A percentile compares a stretch with the other conserved stretches of the same genome.
Evolutionary conservation across 2,888 invertebrate species (phyloP).

Genomic region (Monochamus alternatus): DNA sequence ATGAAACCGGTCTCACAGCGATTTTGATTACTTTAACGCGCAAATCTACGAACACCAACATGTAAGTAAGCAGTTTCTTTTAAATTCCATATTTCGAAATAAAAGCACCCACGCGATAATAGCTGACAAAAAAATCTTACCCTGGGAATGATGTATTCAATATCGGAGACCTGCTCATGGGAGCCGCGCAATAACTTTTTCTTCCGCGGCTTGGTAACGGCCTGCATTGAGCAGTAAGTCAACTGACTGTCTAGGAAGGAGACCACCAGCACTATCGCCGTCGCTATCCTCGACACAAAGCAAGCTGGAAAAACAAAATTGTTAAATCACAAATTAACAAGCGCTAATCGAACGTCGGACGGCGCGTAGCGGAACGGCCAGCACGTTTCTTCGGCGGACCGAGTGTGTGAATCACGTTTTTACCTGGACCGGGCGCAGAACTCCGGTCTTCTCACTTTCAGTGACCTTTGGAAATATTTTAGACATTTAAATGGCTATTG

Average conservation of each 20-base stretch:
- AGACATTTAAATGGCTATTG: constrained; percentile 28
- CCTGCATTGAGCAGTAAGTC: constrained; percentile 72
- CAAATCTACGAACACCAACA: not conserved
- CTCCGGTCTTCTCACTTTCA: constrained; percentile 47
- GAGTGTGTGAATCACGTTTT: constrained; percentile 28
- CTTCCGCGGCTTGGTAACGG: constrained; percentile 58
- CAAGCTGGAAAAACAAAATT: constrained; percentile 68
- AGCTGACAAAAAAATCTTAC: constrained; percentile 62
- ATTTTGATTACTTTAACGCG: constrained; percentile 7
- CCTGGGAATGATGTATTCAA: constrained; percentile 74
- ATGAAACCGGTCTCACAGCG: constrained; percentile 27
- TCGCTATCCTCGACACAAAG: constrained; percentile 71
- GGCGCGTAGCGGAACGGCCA: constrained; percentile 17
- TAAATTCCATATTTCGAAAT: not conserved
- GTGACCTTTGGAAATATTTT: constrained; percentile 53
- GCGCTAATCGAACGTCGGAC: constrained; percentile 34
- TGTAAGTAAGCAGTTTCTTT: not conserved
- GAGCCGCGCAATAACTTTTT: constrained; percentile 62
- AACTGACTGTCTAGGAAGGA: constrained; percentile 73
- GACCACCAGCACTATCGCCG: constrained; percentile 69
- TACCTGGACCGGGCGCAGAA: constrained; percentile 33
- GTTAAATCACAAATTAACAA: constrained; percentile 44
- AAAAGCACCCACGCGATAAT: not conserved
- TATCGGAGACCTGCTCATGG: constrained; percentile 71
- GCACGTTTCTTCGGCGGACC: constrained; percentile 23